A percentile compares a stretch with the other conserved stretches of the same genome.
These are phyloP conservation scores for Drosophila takahashii DNA, from an alignment of 1,140 invertebrate genomes.

Conservation along the genomic window DNA sequence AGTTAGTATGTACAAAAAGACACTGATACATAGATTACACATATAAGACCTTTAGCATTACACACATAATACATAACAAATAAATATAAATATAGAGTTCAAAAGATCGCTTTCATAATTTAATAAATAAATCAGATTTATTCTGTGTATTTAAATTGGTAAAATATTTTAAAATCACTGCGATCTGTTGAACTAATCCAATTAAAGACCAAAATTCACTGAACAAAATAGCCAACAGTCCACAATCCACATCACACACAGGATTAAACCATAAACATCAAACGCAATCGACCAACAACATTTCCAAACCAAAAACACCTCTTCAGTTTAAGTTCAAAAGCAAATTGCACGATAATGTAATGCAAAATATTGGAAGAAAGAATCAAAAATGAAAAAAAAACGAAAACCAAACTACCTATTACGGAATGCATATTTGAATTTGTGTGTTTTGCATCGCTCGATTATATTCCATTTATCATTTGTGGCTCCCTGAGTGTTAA, in stretches of 20 bases:
- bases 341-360: conserved; percentile 39
- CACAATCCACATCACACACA: conserved; percentile 59
- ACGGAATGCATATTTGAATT: conserved; percentile 24
- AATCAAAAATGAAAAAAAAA: conserved; percentile 4
- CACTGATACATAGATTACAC: conserved; percentile 41
- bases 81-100: neutral
- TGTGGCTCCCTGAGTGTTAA: conserved; percentile 49
- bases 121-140: neutral
- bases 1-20: conserved; percentile 34
- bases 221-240: conserved; percentile 29
- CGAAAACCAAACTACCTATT: conserved; percentile 7
- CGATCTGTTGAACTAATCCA: conserved; percentile 39
- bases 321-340: conserved; percentile 19
- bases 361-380: conserved; percentile 13
- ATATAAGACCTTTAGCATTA: conserved; percentile 22
- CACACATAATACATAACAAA: conserved; percentile 15
- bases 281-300: conserved; percentile 15
- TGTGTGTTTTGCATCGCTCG: conserved; percentile 40
- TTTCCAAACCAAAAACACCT: conserved; percentile 28
- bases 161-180: neutral
- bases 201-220: conserved; percentile 13
- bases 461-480: conserved; percentile 54
- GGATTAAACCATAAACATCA: conserved; percentile 25
- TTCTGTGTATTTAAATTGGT: neutral
- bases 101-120: conserved; percentile 22